phyloP scores from a whole-genome alignment of 2,113 vertebrate species.

The Lichenostomus cassidix region DNA sequence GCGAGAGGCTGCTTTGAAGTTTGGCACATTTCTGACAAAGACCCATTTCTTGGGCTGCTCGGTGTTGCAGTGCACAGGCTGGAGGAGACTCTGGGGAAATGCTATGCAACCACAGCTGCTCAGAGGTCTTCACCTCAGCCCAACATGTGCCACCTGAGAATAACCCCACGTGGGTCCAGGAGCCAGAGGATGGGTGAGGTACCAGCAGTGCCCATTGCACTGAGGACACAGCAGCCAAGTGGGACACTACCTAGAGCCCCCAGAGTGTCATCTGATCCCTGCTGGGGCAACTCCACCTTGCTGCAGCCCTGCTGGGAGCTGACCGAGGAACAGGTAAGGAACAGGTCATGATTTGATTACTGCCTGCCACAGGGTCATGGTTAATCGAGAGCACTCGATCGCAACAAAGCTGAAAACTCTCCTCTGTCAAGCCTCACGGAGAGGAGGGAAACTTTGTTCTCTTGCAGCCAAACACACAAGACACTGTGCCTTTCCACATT shows the following conservation, averaged over 20 bases:
- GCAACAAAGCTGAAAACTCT: neutral
- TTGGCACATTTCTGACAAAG: neutral
- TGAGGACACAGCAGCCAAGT: rapidly evolving
- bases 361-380: neutral
- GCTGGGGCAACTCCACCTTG: no score
- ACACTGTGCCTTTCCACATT: neutral
- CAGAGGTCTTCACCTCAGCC: neutral
- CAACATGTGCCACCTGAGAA: neutral
- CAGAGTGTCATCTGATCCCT: neutral
- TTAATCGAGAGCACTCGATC: neutral
- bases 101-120: neutral
- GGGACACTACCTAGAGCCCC: neutral
- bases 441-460: neutral
- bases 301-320: neutral
- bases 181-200: neutral
- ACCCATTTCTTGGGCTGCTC: neutral
- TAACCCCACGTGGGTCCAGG: rapidly evolving
- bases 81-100: neutral
- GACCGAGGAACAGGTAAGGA: neutral
- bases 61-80: neutral
- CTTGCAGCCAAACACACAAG: neutral
- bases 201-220: rapidly evolving
- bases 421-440: neutral
- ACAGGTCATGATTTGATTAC: neutral
- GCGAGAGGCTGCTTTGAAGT: neutral